These are phyloP conservation scores for Bettongia penicillata DNA, from an alignment of 2,113 vertebrate species.

Conservation along the genomic window DNA sequence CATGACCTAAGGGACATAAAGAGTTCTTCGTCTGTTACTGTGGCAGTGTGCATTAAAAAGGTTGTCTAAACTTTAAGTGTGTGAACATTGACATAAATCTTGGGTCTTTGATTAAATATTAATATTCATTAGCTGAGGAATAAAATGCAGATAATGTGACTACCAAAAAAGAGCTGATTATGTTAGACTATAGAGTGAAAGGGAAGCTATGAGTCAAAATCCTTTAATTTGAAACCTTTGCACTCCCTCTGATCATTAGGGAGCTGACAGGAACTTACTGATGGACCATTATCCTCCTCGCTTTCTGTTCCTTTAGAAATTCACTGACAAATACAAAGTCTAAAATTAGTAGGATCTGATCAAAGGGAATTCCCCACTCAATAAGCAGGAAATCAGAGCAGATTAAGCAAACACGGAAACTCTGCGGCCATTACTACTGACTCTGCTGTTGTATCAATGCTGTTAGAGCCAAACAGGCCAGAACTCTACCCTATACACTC, in stretches of 20 bases:
- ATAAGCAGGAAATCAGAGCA: neutral
- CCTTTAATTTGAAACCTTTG: conserved; percentile 26
- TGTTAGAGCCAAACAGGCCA: neutral
- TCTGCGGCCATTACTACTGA: neutral
- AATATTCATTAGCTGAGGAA: conserved; percentile 19
- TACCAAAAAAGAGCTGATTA: neutral
- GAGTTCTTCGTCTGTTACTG: neutral
- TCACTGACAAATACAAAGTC: neutral
- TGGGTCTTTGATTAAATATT: conserved; percentile 52
- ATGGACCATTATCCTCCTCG: conserved; percentile 15
- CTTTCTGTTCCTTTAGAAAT: neutral
- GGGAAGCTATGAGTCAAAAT: conserved; percentile 50
- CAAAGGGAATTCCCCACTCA: neutral
- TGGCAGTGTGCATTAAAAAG: neutral
- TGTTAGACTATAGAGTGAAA: neutral
- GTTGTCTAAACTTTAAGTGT: neutral
- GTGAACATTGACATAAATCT: neutral
- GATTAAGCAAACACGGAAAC: accelerated
- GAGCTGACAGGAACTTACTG: conserved; percentile 5
- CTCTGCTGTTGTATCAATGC: neutral
- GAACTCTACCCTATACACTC: neutral
- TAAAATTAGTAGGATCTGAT: conserved; percentile 49
- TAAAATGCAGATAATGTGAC: neutral
- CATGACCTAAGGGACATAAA: neutral
- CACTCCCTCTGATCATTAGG: neutral